Conservation (phyloP, 2,888 invertebrate species). For the Aradus depressus region DNA sequence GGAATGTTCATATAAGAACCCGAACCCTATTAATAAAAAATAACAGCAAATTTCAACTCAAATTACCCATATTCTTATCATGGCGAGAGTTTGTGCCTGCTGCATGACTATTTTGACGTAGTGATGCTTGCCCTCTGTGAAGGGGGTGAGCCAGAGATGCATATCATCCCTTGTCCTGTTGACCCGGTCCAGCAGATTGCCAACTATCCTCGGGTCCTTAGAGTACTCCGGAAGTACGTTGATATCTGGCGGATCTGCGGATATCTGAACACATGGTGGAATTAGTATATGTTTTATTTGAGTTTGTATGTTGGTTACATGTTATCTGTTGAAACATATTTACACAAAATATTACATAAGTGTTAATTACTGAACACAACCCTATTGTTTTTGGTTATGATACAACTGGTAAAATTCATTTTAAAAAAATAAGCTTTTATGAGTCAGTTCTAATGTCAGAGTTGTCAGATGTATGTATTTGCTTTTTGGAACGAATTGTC, state of each 20-base stretch:
- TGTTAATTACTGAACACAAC: too few species aligned
- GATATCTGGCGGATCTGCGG: conserved; percentile 45
- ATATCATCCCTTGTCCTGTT: conserved; percentile 65
- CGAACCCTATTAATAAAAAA: background rate
- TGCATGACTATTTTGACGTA: conserved; percentile 48
- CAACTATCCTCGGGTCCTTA: conserved; percentile 49
- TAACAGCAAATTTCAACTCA: background rate
- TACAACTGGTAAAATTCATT: too few species aligned
- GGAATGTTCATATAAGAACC: background rate
- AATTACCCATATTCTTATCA: conserved; percentile 58
- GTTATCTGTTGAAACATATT: too few species aligned
- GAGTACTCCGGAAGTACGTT: conserved; percentile 56
- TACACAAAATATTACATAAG: too few species aligned
- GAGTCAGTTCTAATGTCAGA: too few species aligned
- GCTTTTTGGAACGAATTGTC: too few species aligned
- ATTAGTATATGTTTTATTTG: background rate
- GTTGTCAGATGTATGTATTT: too few species aligned
- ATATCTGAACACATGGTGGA: conserved; percentile 36
- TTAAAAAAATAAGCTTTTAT: too few species aligned
- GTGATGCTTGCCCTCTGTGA: conserved; percentile 47
- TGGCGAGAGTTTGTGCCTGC: conserved; percentile 44
- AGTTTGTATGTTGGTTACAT: too few species aligned
- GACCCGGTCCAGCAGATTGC: conserved; percentile 56
- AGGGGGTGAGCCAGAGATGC: conserved; percentile 64
- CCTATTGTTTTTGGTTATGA: too few species aligned